Percentiles rank a stretch among this genome's conserved stretches.
Evolutionary conservation across 2,888 invertebrate genomes (phyloP).

Genomic region (Melipona beecheii): DNA sequence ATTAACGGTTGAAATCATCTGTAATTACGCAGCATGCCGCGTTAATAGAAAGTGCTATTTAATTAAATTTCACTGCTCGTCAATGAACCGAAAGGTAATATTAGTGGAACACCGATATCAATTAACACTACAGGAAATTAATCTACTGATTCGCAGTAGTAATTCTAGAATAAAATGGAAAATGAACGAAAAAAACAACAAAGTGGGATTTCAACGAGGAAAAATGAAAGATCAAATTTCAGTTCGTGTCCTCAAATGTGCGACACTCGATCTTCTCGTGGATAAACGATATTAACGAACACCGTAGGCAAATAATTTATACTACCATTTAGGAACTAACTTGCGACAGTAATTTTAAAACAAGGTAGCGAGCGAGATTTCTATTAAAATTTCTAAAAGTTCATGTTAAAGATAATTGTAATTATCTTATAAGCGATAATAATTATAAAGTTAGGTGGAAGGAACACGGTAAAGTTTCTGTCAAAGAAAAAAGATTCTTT

Average conservation of each 20-base stretch:
- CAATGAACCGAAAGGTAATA: background rate
- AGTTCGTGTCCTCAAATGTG: too few relatives aligned
- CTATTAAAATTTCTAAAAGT: too few relatives aligned
- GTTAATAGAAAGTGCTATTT: constrained; percentile 6
- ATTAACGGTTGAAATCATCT: background rate
- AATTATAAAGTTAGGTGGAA: background rate
- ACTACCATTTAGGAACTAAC: too few relatives aligned
- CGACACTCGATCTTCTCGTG: too few relatives aligned
- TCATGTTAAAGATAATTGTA: too few relatives aligned
- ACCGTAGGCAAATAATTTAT: too few relatives aligned
- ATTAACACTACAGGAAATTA: constrained; percentile 17
- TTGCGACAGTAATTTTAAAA: too few relatives aligned
- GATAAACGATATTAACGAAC: too few relatives aligned
- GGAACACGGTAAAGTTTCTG: background rate
- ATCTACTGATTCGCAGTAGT: background rate
- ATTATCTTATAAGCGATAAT: background rate
- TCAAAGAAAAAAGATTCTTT: background rate
- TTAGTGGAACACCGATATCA: background rate
- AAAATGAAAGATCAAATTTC: too few relatives aligned
- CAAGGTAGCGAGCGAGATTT: too few relatives aligned
- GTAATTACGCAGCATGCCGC: constrained; percentile 13
- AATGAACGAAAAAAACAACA: too few relatives aligned
- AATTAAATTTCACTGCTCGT: constrained; percentile 4
- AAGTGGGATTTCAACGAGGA: too few relatives aligned
- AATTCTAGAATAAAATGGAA: background rate